A percentile compares a stretch with the other conserved stretches of the same genome.
phyloP scores from a whole-genome alignment of 2,797 vertebrate species.

The Girardinus metallicus region DNA sequence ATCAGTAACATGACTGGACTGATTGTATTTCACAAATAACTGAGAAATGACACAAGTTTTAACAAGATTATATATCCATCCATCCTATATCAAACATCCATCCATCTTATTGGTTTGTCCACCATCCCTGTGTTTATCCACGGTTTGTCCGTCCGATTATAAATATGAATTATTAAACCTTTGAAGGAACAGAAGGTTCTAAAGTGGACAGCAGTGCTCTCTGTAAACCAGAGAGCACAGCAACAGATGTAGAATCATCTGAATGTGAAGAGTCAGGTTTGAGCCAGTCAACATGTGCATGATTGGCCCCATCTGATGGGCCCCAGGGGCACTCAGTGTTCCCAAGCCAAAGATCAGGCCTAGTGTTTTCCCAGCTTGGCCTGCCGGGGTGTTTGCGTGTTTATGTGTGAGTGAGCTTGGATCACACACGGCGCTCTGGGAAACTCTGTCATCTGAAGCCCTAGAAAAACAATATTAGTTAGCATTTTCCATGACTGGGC shows the following conservation, averaged over 20 bases:
- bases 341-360: constrained; percentile 53
- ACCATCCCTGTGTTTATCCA: too few species aligned
- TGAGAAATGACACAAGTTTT: too few species aligned
- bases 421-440: constrained; percentile 69
- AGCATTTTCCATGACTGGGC: constrained; percentile 47
- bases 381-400: constrained; percentile 39
- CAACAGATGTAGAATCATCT: neutral
- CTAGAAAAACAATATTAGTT: constrained; percentile 51
- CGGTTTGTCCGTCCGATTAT: too few species aligned
- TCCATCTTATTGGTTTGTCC: too few species aligned
- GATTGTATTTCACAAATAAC: too few species aligned
- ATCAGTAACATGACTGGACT: too few species aligned
- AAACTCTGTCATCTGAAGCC: constrained; percentile 46
- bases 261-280: neutral
- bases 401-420: constrained; percentile 50
- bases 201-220: neutral
- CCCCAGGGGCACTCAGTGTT: constrained; percentile 48
- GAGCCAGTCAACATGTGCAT: constrained; percentile 9
- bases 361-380: constrained; percentile 77
- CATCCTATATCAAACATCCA: neutral
- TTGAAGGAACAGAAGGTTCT: neutral
- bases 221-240: neutral
- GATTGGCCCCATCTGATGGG: constrained; percentile 56
- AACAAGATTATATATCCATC: too few species aligned
- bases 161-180: too few species aligned